Evolutionary conservation across 2,113 vertebrate genomes (phyloP), one percentile per base, ranked within the genome.

Genomic region (Dendropsophus ebraccatus): DNA sequence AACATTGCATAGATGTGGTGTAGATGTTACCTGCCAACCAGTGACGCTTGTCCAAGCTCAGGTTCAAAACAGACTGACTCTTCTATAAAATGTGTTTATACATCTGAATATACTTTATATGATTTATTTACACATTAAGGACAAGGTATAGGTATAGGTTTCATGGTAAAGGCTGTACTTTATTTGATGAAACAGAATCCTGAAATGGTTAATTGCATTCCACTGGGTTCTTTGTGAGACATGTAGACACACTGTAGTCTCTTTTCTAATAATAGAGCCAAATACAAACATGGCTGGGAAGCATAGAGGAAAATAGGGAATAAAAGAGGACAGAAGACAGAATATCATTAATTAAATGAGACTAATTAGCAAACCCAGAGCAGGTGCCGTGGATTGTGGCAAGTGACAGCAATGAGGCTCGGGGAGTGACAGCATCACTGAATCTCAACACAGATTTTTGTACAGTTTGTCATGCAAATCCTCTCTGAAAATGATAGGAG

Each of bases 281-380:
- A 89, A 77, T 85, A 88, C 81, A 87, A 58, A 89, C 85, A 89
- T 86, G 87, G 87, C 85, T 88, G 90, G 67, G 83, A 89, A 76
- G 87, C 81, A 88, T 88, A 87, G 81, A 88, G 74, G 89, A 90
- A 91, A 88, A 91, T 89, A 93, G 92, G 88, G 89, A 88, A 90
- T 92, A 91, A 91, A 93, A 95, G 88, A 45, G 88, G 92, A 94
- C 92, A 91, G 90, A 92, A 94, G 77, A 87, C 92, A 91, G 95
- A 93, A 96, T 96, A 96, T 96, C 91, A 95, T 96, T 96, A 97
- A 97, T 96, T 95, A 96, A 95, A 95, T 93, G 92, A 93, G 94
- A 96, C 96, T 97, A 97, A 97, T 97, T 96, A 96, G 95, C 93
- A 95, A 96, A 93, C 95, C 94, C 95, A 96, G 95, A 95, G 94